These are phyloP conservation scores for Eumerus sabulonum DNA, from an alignment of 2,888 invertebrate species.

Conservation along the genomic window DNA sequence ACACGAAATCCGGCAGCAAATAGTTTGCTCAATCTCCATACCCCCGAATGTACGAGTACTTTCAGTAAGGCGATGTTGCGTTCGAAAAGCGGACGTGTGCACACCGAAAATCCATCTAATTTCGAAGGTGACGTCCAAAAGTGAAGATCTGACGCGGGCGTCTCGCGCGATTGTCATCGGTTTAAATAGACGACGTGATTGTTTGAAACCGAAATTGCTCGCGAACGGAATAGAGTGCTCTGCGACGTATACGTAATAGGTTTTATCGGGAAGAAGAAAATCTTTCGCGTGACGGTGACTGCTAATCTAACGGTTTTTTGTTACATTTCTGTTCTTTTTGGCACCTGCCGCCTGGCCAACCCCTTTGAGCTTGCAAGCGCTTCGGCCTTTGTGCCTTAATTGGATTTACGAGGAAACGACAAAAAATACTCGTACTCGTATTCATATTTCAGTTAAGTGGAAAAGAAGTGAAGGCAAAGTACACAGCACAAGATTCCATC, in stretches of 20 bases:
- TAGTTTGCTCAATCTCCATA: slow-evolving; percentile 53
- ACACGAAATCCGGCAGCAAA: slow-evolving; percentile 11
- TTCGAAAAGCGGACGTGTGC: slow-evolving; percentile 61
- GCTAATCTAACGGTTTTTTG: slow-evolving; percentile 36
- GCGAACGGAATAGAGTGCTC: slow-evolving; percentile 18
- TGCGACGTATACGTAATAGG: slow-evolving; percentile 58
- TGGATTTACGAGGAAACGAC: slow-evolving; percentile 50
- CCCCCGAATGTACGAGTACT: slow-evolving; percentile 16
- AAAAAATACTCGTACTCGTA: background rate
- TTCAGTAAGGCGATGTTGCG: slow-evolving; percentile 65
- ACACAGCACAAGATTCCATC: slow-evolving; percentile 46
- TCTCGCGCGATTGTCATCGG: slow-evolving; percentile 34
- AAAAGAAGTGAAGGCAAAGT: slow-evolving; percentile 5
- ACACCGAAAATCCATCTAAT: slow-evolving; percentile 42
- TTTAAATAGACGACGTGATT: slow-evolving; percentile 39
- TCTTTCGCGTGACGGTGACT: slow-evolving; percentile 25
- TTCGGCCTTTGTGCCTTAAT: slow-evolving; percentile 36
- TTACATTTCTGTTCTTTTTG: slow-evolving; percentile 20
- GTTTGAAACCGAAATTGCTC: slow-evolving; percentile 5
- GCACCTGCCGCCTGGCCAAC: background rate
- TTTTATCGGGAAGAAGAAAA: slow-evolving; percentile 5
- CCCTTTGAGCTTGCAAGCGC: background rate
- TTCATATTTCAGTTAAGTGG: slow-evolving; percentile 22
- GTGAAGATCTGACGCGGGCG: slow-evolving; percentile 35
- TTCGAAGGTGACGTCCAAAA: slow-evolving; percentile 39